These are phyloP conservation scores for Lepidotrigona ventralis DNA, from an alignment of 1,140 invertebrate species.

Conservation along the genomic window DNA sequence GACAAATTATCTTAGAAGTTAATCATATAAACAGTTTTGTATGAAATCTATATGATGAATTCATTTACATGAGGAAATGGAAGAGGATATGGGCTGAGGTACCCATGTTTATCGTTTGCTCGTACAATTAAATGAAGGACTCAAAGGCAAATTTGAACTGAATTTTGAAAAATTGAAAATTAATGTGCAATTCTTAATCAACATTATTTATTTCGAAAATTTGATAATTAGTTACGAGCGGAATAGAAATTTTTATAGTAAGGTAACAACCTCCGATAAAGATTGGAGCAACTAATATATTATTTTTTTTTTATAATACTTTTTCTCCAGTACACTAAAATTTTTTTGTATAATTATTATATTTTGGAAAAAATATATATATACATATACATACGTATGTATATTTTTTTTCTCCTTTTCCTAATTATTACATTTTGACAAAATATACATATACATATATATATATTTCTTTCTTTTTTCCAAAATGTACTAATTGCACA, in stretches of 20 bases:
- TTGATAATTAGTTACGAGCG: constrained; percentile 42
- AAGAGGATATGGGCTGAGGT: constrained; percentile 43
- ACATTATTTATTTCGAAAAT: constrained; percentile 57
- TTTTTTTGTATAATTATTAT: no score
- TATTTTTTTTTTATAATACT: no score
- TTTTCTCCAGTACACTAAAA: no score
- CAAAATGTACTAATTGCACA: constrained; percentile 31
- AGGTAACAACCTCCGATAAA: constrained; percentile 62
- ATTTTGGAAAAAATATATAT: no score
- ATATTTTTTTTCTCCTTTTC: background rate
- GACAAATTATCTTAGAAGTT: constrained; percentile 4
- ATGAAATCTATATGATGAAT: constrained; percentile 55
- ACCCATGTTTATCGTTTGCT: constrained; percentile 29
- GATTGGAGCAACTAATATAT: constrained; percentile 59
- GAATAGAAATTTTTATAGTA: constrained; percentile 47
- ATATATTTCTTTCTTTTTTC: background rate
- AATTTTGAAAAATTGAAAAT: constrained; percentile 39
- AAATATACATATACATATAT: background rate
- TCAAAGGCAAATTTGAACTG: constrained; percentile 47
- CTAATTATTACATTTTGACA: no score
- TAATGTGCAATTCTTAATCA: constrained; percentile 44
- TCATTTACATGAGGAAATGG: constrained; percentile 54
- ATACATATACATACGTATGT: constrained; percentile 15
- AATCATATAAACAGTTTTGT: constrained; percentile 22
- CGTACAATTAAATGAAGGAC: constrained; percentile 29